A percentile compares a stretch with the other conserved stretches of the same genome.
These are phyloP conservation scores for Fukomys damarensis DNA, from an alignment of 2,113 vertebrate genomes.

Conservation along the genomic window DNA sequence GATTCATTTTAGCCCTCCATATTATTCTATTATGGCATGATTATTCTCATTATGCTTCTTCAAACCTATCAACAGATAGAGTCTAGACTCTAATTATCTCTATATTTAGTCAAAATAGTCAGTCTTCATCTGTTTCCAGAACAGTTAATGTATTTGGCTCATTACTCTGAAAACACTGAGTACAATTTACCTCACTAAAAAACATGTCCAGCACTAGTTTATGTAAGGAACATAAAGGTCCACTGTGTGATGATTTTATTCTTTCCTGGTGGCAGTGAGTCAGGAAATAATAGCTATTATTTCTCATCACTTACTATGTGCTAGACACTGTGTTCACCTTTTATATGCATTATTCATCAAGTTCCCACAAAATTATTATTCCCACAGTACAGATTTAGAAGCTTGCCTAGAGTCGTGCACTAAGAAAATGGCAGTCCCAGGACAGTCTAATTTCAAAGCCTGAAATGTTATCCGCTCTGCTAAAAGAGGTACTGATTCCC, in stretches of 20 bases:
- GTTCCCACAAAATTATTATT: constrained; percentile 45
- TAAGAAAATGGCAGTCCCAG: background rate
- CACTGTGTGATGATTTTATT: constrained; percentile 43
- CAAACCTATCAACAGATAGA: constrained; percentile 70
- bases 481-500: background rate
- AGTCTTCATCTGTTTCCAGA: constrained; percentile 77
- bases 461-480: background rate
- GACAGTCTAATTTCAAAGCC: constrained; percentile 35
- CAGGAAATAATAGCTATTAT: constrained; percentile 69
- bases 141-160: constrained; percentile 76
- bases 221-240: constrained; percentile 59
- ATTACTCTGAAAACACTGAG: constrained; percentile 78
- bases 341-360: constrained; percentile 63
- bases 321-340: constrained; percentile 52
- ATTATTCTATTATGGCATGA: constrained; percentile 72
- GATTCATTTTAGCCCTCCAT: constrained; percentile 52
- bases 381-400: background rate
- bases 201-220: constrained; percentile 50
- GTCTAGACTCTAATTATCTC: constrained; percentile 78
- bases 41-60: constrained; percentile 71
- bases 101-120: constrained; percentile 79
- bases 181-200: constrained; percentile 72
- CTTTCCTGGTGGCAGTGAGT: constrained; percentile 13
- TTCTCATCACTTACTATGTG: constrained; percentile 56
- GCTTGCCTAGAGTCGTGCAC: background rate